Evolutionary conservation across 2,113 vertebrate species (phyloP), one percentile per base, ranked within the genome.

Genomic region (Saccopteryx leptura): DNA sequence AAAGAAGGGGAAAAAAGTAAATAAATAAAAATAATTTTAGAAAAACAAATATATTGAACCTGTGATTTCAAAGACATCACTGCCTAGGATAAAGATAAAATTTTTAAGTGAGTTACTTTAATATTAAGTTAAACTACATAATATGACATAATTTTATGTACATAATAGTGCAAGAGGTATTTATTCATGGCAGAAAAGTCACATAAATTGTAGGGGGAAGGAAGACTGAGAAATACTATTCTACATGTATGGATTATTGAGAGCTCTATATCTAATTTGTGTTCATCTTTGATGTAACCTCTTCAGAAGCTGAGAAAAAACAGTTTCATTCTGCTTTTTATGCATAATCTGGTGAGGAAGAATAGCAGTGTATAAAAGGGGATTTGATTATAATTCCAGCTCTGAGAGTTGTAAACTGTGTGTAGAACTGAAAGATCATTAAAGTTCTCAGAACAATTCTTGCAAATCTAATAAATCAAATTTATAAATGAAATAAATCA

Each of bases 401-500:
- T 83, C 14, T 33, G 50, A 90, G 60, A 28, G 0, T 31, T 88
- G 50, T 39, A 66, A 80, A 31, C n/a, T 69, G 54, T 83, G 9
- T 65, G 11, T 33, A 56, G 33, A 78, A 31, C 0, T 79, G 19
- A 33, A 78, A 39, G 56, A 81, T 69, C 5, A 23, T 92, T 85
- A 39, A 89, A 52, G 54, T 31, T 85, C 19, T 81, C 83, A 81
- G 7, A 69, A n/a, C 24, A 80, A 58, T 94, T 81, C 24, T 46
- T 85, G 28, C 11, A 76, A 92, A 88, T 89, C 4, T 69, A 60
- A 63, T 68, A 63, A 39, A 23, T 75, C 46, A 92, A 56, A 76
- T 46, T 69, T 52, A 86, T 86, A 89, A 88, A 39, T 84, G 33
- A 89, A 89, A 85, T 81, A 79, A 61, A 91, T 93, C 54, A 83